Base-by-base conservation (phyloP, 2,797 vertebrate genomes). In the Liasis olivaceus region DNA sequence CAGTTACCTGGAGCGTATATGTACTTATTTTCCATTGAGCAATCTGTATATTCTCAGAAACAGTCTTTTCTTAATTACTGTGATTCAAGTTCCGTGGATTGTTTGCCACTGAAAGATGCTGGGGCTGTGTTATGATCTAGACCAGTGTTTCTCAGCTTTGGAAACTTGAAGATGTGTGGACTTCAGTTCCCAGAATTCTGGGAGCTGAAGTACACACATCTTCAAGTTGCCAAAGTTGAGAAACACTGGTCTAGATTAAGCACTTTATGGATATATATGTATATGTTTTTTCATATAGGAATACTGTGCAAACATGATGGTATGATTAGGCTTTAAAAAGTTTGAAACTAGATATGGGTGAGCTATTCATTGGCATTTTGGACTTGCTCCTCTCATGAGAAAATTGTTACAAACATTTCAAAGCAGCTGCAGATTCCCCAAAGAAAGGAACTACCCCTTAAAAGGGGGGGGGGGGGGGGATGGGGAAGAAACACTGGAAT, bases 401-500 rank as follows among this genome's bases (percentile, higher is more conserved):
- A 95, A 95, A 93, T 26, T 60, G 31, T 90, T 95, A 88, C 63
- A 93, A 93, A 94, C 0, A 0, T 94, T 94, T 92, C 42, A 93
- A 95, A 3, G 64, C 94, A 96, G 85, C 93, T 92, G 94, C 47
- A 56, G 26, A 64, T 36, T 36, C 36, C 36, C 36, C 36, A 36
- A 36, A 36, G 36, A 36, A 36, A 36, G 36, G 36, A 36, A 36
- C 2, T 36, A 36, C 36, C 36, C 36, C 36, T 36, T 36, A 36
- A 36, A 36, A 36, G 31, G 31, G 31, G 31, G 2, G 36, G 36
- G 36, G 36, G 36, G 36, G 36, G 36, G 36, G 36, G 94, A 96
- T 95, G 89, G 95, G 94, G 20, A 95, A 95, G 96, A 93, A 87
- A 0, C 89, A 95, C 87, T 90, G 58, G 95, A 96, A 97, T 96